phyloP scores from a whole-genome alignment of 2,888 invertebrate genomes.

The Argynnis bischoffii region DNA sequence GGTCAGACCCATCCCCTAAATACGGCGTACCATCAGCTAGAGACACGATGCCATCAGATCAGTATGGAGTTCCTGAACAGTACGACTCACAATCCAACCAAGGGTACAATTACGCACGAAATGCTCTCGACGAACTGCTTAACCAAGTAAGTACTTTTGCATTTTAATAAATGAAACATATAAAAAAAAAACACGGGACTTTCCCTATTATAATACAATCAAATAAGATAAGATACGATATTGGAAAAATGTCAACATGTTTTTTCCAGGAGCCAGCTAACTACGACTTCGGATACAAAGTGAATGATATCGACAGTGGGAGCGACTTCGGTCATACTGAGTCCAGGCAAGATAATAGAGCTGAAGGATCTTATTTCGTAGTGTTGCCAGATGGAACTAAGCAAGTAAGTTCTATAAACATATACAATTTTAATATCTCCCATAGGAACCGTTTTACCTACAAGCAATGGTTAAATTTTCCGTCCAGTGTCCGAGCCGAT shows the following conservation, averaged over 20 bases:
- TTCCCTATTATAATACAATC: neutral
- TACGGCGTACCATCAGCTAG: constrained; percentile 60
- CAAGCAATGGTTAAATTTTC: too few relatives aligned
- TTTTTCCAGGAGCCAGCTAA: constrained; percentile 83
- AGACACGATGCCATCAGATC: constrained; percentile 65
- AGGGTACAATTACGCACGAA: constrained; percentile 61
- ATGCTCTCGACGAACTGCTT: constrained; percentile 57
- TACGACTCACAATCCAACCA: constrained; percentile 64
- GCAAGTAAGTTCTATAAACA: constrained; percentile 62
- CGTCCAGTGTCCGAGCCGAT: too few relatives aligned
- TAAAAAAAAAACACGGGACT: neutral
- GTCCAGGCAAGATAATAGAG: constrained; percentile 83
- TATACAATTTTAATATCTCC: too few relatives aligned
- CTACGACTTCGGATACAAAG: constrained; percentile 86
- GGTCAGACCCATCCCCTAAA: constrained; percentile 57
- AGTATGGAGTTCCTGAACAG: constrained; percentile 74
- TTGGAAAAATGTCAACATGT: neutral
- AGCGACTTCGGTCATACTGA: constrained; percentile 86
- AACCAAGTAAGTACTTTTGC: constrained; percentile 53
- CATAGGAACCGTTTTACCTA: too few relatives aligned
- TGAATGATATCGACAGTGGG: constrained; percentile 83
- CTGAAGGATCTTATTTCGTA: constrained; percentile 85
- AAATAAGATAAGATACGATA: too few relatives aligned
- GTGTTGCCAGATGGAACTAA: constrained; percentile 86
- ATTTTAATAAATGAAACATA: neutral